Percentiles rank a stretch among this genome's conserved stretches.
These are phyloP conservation scores for Atopsyche davidsoni DNA, from an alignment of 1,140 invertebrate genomes.

Conservation along the genomic window DNA sequence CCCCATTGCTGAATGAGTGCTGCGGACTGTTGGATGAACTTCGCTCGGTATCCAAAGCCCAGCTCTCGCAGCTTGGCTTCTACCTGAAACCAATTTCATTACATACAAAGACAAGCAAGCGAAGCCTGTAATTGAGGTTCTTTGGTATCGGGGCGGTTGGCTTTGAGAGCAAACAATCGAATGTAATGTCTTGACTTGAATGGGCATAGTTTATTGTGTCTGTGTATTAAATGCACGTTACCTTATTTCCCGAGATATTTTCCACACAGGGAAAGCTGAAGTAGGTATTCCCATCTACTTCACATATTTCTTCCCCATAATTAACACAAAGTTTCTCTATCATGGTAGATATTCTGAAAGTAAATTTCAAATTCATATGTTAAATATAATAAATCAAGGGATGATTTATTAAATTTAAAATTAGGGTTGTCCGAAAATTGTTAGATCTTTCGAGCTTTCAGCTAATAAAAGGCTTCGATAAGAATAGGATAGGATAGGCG, in stretches of 20 bases:
- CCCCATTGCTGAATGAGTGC: conserved; percentile 60
- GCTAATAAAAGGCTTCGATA: neutral
- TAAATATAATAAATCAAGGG: neutral
- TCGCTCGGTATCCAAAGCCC: conserved; percentile 90
- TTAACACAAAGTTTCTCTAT: conserved; percentile 81
- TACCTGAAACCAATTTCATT: conserved; percentile 43
- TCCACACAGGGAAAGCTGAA: conserved; percentile 77
- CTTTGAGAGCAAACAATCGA: too few relatives aligned
- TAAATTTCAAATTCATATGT: conserved; percentile 5
- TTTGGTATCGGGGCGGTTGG: too few relatives aligned
- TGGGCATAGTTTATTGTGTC: too few relatives aligned
- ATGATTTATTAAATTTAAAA: neutral
- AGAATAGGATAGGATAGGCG: neutral
- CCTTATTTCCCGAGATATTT: conserved; percentile 49
- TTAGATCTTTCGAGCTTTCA: neutral
- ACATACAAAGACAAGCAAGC: too few relatives aligned
- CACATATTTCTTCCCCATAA: conserved; percentile 73
- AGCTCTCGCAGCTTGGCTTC: conserved; percentile 67
- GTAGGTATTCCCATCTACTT: conserved; percentile 59
- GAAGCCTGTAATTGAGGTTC: too few relatives aligned
- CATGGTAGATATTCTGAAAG: conserved; percentile 77
- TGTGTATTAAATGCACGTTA: too few relatives aligned
- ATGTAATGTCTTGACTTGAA: too few relatives aligned
- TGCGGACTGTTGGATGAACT: conserved; percentile 73
- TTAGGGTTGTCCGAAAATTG: neutral